Base-by-base conservation (phyloP, 2,888 invertebrate species). In the Drosophila borborema region DNA sequence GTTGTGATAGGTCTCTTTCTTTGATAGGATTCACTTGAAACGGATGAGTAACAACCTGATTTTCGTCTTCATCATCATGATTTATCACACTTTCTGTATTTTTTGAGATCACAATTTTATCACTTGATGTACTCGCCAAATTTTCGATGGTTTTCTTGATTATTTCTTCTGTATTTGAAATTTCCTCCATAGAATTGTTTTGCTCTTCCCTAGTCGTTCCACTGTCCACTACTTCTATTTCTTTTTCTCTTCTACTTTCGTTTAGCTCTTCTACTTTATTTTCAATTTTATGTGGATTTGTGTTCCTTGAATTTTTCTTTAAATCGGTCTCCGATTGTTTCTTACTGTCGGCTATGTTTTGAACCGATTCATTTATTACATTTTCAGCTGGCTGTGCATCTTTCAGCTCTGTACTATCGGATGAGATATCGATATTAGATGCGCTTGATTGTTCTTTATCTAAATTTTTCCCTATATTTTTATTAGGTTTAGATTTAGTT, bases 1-100 rank as follows among this genome's bases (percentile, higher is more conserved):
- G 36, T 43, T 84, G 78, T 0, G 79, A 60, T 28, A 81, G 31
- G 2, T 87, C 70, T 7, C 56, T 74, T 58, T 77, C 66, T 5
- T 36, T 59, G 38, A 20, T 8, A 9, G n/a, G 14, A 43, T 45
- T 72, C 34, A 34, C 23, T 38, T 9, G 31, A 16, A 28, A 20
- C 46, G 28, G 7, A 28, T 40, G 16, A 3, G 60, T 40, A 10
- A 7, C 8, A 8, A 9, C 0, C 41, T 23, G 16, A 10, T 7
- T 48, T 18, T 12, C 12, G n/a, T 18, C 36, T 10, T 38, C 38
- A 10, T 9, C 20, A 20, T 60, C 51, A 20, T 53, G 20, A 23
- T 34, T n/a, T 63, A 49, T 61, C 46, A 61, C 54, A 43, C 34
- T 9, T 49, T 43, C 60, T 40, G n/a, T 46, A 20, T 31, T 40